Conservation (phyloP, 2,888 invertebrate genomes). For the Timema podura region DNA sequence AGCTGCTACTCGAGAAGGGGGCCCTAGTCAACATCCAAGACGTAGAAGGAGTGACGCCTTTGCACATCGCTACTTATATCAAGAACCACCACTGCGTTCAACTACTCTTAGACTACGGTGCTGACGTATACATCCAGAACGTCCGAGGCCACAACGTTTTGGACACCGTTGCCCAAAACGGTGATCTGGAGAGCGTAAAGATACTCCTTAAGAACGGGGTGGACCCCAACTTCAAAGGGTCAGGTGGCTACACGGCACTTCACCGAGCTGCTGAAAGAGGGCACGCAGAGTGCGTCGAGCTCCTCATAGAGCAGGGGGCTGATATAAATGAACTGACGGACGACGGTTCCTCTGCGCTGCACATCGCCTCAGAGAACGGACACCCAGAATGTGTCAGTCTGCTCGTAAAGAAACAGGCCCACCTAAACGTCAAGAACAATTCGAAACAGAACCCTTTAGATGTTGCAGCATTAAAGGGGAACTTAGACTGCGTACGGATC, state of each 20-base stretch:
- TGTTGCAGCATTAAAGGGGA: constrained; percentile 16
- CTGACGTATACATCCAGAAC: constrained; percentile 14
- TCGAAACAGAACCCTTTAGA: constrained; percentile 18
- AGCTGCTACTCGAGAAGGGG: constrained; percentile 3
- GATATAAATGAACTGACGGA: constrained; percentile 8
- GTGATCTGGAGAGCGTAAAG: not conserved
- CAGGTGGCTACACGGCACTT: constrained; percentile 4
- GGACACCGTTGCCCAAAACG: constrained; percentile 21
- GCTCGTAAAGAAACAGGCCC: constrained; percentile 14
- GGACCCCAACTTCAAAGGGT: constrained; percentile 31
- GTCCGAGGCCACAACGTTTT: constrained; percentile 8
- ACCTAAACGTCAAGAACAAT: constrained; percentile 14
- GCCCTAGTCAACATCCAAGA: constrained; percentile 12
- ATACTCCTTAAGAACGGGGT: constrained; percentile 20
- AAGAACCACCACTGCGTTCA: constrained; percentile 5
- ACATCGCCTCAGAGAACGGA: constrained; percentile 22
- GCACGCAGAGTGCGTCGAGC: constrained; percentile 1
- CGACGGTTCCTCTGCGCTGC: constrained; percentile 21
- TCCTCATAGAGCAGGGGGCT: constrained; percentile 6
- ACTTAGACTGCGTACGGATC: constrained; percentile 3
- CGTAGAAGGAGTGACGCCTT: constrained; percentile 13
- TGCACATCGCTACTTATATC: constrained; percentile 15
- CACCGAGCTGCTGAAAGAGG: constrained; percentile 15
- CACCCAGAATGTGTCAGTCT: constrained; percentile 4
- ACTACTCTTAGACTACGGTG: constrained; percentile 10